Percentiles rank a stretch among this genome's conserved stretches.
These are phyloP conservation scores for Hydractinia symbiolongicarpus DNA, from an alignment of 30 jellyfish, hydroid and myxozoan genomes.

Conservation along the genomic window DNA sequence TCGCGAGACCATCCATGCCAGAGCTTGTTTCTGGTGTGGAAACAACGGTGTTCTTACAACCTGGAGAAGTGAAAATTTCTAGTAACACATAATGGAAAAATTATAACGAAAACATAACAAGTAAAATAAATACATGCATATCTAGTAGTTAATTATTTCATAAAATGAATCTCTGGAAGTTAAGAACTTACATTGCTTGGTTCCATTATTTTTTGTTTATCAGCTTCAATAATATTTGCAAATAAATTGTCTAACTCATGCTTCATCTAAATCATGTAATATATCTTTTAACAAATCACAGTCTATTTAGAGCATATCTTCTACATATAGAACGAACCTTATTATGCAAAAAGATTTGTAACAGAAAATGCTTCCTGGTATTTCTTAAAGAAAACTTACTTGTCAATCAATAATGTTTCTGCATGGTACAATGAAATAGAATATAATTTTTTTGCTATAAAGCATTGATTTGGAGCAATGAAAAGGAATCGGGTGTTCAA, in stretches of 20 bases:
- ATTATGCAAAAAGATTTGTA: too few relatives aligned
- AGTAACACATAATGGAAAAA: background rate
- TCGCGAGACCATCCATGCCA: slow-evolving; percentile 68
- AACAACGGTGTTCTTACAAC: slow-evolving; percentile 39
- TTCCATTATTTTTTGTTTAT: slow-evolving; percentile 18
- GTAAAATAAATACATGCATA: background rate
- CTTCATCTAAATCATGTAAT: slow-evolving; percentile 32
- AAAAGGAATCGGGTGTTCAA: too few relatives aligned
- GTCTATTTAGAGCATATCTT: background rate
- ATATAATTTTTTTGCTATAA: too few relatives aligned
- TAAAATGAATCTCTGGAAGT: too few relatives aligned
- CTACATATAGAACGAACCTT: too few relatives aligned
- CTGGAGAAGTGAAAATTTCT: slow-evolving; percentile 12
- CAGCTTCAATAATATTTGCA: slow-evolving; percentile 34
- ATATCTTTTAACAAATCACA: background rate
- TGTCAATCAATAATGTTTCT: too few relatives aligned
- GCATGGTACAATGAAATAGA: too few relatives aligned
- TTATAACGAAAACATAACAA: background rate
- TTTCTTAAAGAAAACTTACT: too few relatives aligned
- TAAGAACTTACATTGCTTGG: slow-evolving; percentile 38
- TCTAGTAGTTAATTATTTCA: background rate
- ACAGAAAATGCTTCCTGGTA: too few relatives aligned
- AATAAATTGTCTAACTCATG: slow-evolving; percentile 50
- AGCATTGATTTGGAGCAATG: too few relatives aligned
- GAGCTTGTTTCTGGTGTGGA: slow-evolving; percentile 66